phyloP scores from a whole-genome alignment of 2,113 vertebrate genomes.

The Upupa epops region DNA sequence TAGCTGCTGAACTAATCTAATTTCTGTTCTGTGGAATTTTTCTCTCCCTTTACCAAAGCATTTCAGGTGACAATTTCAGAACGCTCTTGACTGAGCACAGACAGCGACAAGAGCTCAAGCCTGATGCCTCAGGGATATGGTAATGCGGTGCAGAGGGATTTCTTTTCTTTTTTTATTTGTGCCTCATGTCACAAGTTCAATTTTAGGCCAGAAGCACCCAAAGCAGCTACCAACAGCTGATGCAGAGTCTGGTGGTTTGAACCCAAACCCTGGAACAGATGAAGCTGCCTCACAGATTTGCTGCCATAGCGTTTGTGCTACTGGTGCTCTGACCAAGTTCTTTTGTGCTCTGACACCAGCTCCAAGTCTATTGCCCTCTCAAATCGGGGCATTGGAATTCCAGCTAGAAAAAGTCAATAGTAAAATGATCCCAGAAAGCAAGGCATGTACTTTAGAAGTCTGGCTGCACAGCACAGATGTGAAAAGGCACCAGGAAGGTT shows the following conservation, averaged over 20 bases:
- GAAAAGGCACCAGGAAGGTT: neutral
- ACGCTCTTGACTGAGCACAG: neutral
- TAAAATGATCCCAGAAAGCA: neutral
- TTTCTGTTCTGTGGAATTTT: neutral
- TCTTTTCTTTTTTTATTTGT: constrained; percentile 62
- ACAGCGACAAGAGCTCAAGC: neutral
- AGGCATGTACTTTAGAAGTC: neutral
- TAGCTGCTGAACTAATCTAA: neutral
- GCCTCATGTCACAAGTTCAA: constrained; percentile 62
- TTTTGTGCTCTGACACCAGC: accelerated
- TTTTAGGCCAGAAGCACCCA: constrained; percentile 54
- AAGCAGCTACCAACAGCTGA: constrained; percentile 2
- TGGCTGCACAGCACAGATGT: neutral
- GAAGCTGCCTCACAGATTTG: neutral
- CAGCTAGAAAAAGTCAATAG: neutral
- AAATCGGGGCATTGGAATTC: neutral
- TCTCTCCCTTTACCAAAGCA: neutral
- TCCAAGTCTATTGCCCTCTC: neutral
- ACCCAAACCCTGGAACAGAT: neutral
- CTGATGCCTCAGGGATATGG: neutral
- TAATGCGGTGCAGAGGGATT: constrained; percentile 50
- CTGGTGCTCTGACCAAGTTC: neutral
- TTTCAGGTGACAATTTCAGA: constrained; percentile 41
- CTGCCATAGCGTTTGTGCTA: accelerated
- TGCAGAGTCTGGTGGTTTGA: neutral